Evolutionary conservation across 1,140 invertebrate species (phyloP).

Genomic region (Zaprionus vittiger): DNA sequence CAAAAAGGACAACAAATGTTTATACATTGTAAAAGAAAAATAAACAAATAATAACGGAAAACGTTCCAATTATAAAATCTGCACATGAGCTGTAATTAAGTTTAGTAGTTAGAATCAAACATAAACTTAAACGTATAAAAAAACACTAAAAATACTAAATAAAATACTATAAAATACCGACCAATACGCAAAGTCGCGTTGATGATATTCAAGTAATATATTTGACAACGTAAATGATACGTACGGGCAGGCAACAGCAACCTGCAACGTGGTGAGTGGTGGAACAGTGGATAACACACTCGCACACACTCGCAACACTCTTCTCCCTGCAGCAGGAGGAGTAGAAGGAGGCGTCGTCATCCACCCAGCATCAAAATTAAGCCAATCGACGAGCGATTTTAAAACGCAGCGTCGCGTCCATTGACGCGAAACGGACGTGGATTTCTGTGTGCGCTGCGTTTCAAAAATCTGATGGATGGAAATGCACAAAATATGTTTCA

Average conservation of each 20-base stretch:
- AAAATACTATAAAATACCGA: slow-evolving; percentile 21
- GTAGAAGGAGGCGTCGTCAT: not conserved
- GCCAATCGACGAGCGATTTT: slow-evolving; percentile 68
- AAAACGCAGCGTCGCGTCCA: slow-evolving; percentile 75
- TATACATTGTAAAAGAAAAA: slow-evolving; percentile 40
- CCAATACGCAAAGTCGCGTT: slow-evolving; percentile 36
- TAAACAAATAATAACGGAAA: slow-evolving; percentile 29
- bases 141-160: slow-evolving; percentile 27
- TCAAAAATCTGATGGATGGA: slow-evolving; percentile 84
- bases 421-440: slow-evolving; percentile 72
- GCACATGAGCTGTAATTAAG: slow-evolving; percentile 78
- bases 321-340: not conserved
- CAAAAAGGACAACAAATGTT: slow-evolving; percentile 45
- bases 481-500: slow-evolving; percentile 85
- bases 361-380: slow-evolving; percentile 74
- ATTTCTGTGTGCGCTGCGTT: slow-evolving; percentile 76
- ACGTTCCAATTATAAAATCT: slow-evolving; percentile 56
- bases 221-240: slow-evolving; percentile 7
- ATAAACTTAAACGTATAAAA: slow-evolving; percentile 16
- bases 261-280: slow-evolving; percentile 11
- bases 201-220: slow-evolving; percentile 2
- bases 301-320: not conserved
- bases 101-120: slow-evolving; percentile 74
- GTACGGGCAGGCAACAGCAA: not conserved
- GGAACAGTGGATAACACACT: not conserved